Percentiles rank a stretch among this genome's conserved stretches.
Evolutionary conservation across 2,113 vertebrate genomes (phyloP).

Genomic region (Panthera tigris): DNA sequence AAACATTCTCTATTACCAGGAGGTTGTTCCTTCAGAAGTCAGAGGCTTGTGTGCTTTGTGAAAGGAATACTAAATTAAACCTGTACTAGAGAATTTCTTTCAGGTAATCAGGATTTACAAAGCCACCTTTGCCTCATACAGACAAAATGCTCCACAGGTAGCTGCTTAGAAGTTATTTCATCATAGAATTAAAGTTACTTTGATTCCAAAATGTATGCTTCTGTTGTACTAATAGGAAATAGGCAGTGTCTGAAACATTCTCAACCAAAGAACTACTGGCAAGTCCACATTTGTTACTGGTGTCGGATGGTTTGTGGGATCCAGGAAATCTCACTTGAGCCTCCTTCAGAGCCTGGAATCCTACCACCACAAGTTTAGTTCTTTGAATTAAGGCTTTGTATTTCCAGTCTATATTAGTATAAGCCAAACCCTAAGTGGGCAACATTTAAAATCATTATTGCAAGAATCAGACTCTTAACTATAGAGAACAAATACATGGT

Average conservation of each 20-base stretch:
- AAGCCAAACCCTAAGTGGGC: not conserved
- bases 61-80: conserved; percentile 38
- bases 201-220: conserved; percentile 2
- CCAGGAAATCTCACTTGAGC: no score
- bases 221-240: not conserved
- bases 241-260: not conserved
- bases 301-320: not conserved
- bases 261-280: not conserved
- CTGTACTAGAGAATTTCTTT: not conserved
- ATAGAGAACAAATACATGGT: not conserved
- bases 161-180: not conserved
- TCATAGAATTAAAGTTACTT: conserved; percentile 31
- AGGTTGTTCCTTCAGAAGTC: conserved; percentile 54
- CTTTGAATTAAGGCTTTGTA: not conserved
- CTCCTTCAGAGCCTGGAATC: not conserved
- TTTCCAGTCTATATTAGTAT: not conserved
- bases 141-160: not conserved
- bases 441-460: not conserved
- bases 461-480: not conserved
- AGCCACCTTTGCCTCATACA: not conserved
- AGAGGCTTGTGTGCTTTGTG: not conserved
- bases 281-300: not conserved
- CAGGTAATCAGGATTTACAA: not conserved
- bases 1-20: conserved; percentile 32
- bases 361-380: not conserved